phyloP scores from a whole-genome alignment of 2,113 vertebrate genomes.

The Myocastor coypus region DNA sequence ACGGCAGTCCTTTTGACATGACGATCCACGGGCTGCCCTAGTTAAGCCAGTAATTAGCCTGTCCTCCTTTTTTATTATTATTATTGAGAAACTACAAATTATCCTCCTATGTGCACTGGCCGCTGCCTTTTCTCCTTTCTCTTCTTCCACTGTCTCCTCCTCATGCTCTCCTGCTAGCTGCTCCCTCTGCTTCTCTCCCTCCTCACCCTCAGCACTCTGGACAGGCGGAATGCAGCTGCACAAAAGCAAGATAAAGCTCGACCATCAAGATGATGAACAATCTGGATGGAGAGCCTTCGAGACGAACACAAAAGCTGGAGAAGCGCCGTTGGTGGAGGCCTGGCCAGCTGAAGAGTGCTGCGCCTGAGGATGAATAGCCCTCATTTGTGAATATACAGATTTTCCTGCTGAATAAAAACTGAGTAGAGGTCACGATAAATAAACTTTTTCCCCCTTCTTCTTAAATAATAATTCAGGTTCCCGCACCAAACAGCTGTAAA shows the following conservation, averaged over 20 bases:
- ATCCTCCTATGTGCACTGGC: slow-evolving; percentile 94
- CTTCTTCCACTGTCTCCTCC: slow-evolving; percentile 77
- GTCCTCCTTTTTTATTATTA: slow-evolving; percentile 94
- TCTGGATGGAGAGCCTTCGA: slow-evolving; percentile 94
- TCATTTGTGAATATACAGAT: slow-evolving; percentile 97
- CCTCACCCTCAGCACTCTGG: slow-evolving; percentile 92
- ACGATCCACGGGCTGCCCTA: slow-evolving; percentile 98
- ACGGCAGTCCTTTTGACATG: slow-evolving; percentile 98
- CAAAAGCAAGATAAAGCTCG: slow-evolving; percentile 94
- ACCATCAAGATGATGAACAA: slow-evolving; percentile 97
- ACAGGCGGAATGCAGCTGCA: slow-evolving; percentile 94
- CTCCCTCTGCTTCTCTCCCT: slow-evolving; percentile 81
- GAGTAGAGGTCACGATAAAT: slow-evolving; percentile 93
- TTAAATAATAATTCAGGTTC: slow-evolving; percentile 92
- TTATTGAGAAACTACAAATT: slow-evolving; percentile 98
- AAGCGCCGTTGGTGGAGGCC: slow-evolving; percentile 90
- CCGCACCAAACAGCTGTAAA: slow-evolving; percentile 92
- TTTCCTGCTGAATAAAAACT: slow-evolving; percentile 91
- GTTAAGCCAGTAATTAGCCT: slow-evolving; percentile 99
- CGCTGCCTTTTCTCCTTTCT: slow-evolving; percentile 87
- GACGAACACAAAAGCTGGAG: slow-evolving; percentile 94
- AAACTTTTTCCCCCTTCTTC: slow-evolving; percentile 88
- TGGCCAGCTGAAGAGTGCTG: slow-evolving; percentile 93
- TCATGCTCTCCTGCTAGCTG: slow-evolving; percentile 77
- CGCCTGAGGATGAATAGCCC: slow-evolving; percentile 93